Evolutionary conservation across 2,888 invertebrate species (phyloP), one percentile per base, ranked within the genome.

Genomic region (Deroplatys truncata): DNA sequence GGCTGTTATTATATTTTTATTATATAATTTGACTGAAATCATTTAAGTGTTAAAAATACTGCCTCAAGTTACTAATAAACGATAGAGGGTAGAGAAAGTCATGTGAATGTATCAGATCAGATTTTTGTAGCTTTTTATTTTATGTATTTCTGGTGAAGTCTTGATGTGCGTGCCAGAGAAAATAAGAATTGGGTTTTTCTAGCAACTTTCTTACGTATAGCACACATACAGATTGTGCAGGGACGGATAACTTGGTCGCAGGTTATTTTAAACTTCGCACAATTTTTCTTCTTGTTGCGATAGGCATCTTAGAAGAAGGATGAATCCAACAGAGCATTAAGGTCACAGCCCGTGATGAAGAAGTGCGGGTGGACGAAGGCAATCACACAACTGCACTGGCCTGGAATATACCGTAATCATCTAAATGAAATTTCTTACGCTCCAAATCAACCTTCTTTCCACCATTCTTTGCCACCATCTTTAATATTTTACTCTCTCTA

Each of bases 351-450:
- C 82, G 86, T 86, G 86, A 72, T 56, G 29, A 86, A 84, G 84
- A 29, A 20, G 31, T 31, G 31, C 84, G 20, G 56, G 56, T 20
- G 56, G 20, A 72, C 56, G 28, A 56, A 56, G 43, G n/a, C 88
- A n/a, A 56, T 88, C 88, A 29, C 28, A 29, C 84, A 85, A 82
- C 88, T 85, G 72, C 90, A 88, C 29, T 86, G 85, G 86, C 31
- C 90, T 35, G 88, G 85, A 85, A 88, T 56, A 88, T 85, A 72
- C 86, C 25, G 86, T 86, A 90, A 90, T 90, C 88, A 88, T 85
- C 90, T 25, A 88, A 90, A 90, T 90, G 85, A 90, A 90, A 90
- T 90, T 90, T 88, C 88, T 85, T 90, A 85, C 88, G 88, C 90
- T 88, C 90, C 90, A 90, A 85, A 88, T 90, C 84, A 89, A 89